A percentile compares a stretch with the other conserved stretches of the same genome.
These are phyloP conservation scores for Adela reaumurella DNA, from an alignment of 2,888 invertebrate genomes.

Conservation along the genomic window DNA sequence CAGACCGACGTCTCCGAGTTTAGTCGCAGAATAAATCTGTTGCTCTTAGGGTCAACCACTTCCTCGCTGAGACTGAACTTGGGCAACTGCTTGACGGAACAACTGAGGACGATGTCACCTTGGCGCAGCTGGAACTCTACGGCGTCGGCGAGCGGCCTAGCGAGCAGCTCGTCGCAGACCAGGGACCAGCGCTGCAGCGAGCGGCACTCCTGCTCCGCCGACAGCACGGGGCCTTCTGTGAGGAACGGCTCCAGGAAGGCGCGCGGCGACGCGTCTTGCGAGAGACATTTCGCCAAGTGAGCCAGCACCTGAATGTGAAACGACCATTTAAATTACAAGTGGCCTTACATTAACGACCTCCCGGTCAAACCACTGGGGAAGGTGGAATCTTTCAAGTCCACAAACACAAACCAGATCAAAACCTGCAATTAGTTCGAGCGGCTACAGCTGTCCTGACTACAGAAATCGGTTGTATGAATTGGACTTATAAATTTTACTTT, in stretches of 20 bases:
- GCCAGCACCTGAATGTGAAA: constrained; percentile 57
- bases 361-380: no score
- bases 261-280: constrained; percentile 89
- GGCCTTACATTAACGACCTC: neutral
- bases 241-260: constrained; percentile 95
- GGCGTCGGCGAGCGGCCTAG: constrained; percentile 78
- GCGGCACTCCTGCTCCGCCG: constrained; percentile 78
- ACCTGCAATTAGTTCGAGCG: no score
- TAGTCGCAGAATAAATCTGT: constrained; percentile 88
- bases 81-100: constrained; percentile 81
- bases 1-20: constrained; percentile 97
- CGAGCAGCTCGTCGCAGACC: constrained; percentile 87
- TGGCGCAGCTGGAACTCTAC: constrained; percentile 89
- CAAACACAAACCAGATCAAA: no score
- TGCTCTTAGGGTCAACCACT: constrained; percentile 92
- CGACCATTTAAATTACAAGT: neutral
- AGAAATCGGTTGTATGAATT: no score
- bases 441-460: no score
- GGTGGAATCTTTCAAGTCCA: no score
- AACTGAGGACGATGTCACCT: constrained; percentile 88
- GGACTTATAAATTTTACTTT: no score
- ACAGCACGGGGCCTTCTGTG: constrained; percentile 77
- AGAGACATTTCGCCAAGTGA: constrained; percentile 87
- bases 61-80: constrained; percentile 95
- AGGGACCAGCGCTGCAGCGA: constrained; percentile 94